A percentile compares a stretch with the other conserved stretches of the same genome.
These are phyloP conservation scores for Atherix ibis DNA, from an alignment of 2,888 invertebrate species.

Conservation along the genomic window DNA sequence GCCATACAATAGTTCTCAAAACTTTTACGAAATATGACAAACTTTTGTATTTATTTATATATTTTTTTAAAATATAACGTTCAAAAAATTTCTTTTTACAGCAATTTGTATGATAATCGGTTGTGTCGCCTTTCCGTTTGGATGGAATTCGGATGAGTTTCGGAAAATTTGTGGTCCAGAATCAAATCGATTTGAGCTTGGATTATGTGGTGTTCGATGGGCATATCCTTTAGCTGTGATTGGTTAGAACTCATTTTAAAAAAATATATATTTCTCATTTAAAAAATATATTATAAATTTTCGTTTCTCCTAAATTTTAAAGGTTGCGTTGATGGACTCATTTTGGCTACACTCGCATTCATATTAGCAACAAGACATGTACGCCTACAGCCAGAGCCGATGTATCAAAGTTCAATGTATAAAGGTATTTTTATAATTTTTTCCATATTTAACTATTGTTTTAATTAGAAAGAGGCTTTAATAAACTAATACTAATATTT, in stretches of 20 bases:
- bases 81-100: conserved; percentile 37
- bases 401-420: conserved; percentile 52
- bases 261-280: conserved; percentile 1
- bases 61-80: no score
- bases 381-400: conserved; percentile 63
- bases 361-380: conserved; percentile 83
- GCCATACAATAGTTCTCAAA: no score
- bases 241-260: conserved; percentile 30
- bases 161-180: conserved; percentile 72
- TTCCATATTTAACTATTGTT: no score
- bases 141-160: conserved; percentile 74
- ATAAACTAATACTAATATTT: no score
- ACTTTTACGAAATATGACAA: no score
- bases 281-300: neutral
- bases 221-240: conserved; percentile 87
- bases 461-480: no score
- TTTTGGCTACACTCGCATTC: conserved; percentile 79
- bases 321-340: conserved; percentile 65
- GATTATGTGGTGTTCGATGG: conserved; percentile 82
- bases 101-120: conserved; percentile 76
- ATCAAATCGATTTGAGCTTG: conserved; percentile 60
- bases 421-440: conserved; percentile 36
- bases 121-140: conserved; percentile 77
- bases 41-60: no score
- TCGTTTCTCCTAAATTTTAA: conserved; percentile 9